phyloP scores from a whole-genome alignment of 2,113 vertebrate species.

The Neolamprologus devosi region DNA sequence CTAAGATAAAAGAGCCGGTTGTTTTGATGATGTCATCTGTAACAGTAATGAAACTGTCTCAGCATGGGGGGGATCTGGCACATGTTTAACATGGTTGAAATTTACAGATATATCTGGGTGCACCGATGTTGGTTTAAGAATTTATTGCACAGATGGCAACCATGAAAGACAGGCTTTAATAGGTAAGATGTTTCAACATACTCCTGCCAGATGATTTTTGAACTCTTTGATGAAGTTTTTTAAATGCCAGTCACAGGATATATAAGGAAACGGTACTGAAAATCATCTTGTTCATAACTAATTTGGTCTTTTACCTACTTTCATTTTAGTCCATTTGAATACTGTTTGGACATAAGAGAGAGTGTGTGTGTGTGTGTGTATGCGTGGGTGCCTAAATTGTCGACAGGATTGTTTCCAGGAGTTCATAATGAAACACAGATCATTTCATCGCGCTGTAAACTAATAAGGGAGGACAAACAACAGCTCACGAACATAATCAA shows the following conservation, averaged over 20 bases:
- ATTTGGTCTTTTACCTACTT: neutral
- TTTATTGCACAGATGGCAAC: constrained; percentile 17
- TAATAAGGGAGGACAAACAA: constrained; percentile 66
- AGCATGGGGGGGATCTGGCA: constrained; percentile 7
- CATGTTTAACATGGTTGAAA: constrained; percentile 48
- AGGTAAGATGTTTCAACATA: neutral
- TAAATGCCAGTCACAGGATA: neutral
- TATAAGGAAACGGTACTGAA: neutral
- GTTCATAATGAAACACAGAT: constrained; percentile 56
- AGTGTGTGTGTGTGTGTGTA: neutral
- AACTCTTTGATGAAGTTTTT: neutral
- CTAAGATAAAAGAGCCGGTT: constrained; percentile 36
- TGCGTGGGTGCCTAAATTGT: neutral
- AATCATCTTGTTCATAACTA: neutral
- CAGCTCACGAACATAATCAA: constrained; percentile 62
- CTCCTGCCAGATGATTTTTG: neutral
- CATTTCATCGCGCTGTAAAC: constrained; percentile 54
- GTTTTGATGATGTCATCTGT: constrained; percentile 63
- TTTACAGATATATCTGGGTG: constrained; percentile 3
- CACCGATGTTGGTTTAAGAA: constrained; percentile 12
- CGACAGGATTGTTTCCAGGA: constrained; percentile 54
- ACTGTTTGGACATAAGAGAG: neutral
- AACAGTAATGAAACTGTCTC: constrained; percentile 57
- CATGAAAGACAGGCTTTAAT: neutral
- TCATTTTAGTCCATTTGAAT: neutral